Evolutionary conservation across 2,797 vertebrate species (phyloP), one percentile per base, ranked within the genome.

Genomic region (Petrocephalus schoutedeni): DNA sequence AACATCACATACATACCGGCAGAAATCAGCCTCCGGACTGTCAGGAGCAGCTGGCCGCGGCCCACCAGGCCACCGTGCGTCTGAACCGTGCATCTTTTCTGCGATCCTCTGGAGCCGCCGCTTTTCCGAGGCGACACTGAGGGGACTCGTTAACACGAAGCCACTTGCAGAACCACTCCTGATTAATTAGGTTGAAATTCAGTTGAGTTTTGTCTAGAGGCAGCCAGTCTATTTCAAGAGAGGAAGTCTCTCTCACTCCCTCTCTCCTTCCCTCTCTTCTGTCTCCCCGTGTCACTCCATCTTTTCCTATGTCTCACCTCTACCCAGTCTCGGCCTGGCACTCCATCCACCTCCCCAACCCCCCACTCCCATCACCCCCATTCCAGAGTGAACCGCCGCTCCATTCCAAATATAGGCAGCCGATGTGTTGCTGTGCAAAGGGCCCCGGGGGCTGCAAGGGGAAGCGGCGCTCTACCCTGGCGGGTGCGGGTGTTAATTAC

Each of bases 171-270:
- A 88, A 90, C 89, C 89, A 89, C 91, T 91, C 89, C 89, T 91
- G 64, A 94, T 93, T 95, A 94, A 94, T 94, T 93, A 92, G 94
- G 90, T 92, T 94, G 92, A 92, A 93, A 92, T 91, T 91, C 91
- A 92, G 71, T 49, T 49, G 89, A 92, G 89, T 80, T 89, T 91
- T 93, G 92, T 94, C 93, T 91, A 87, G 91, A 88, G 91, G 92
- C 91, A 91, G 89, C 92, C 92, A 92, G 89, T 92, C 93, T 94
- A 93, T 92, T 90, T 92, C 89, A 91, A 92, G 91, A 91, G 89
- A 91, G 89, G 89, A 59, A 80, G 21, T 77, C 82, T 49, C 88
- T 74, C 85, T 12, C 57, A n/a, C 58, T 57, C 77, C 53, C 16
- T 89, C 80, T 36, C 80, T 32, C 12, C 57, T 5, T 45, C 54